These are phyloP conservation scores for Helostoma temminkii DNA, from an alignment of 2,797 vertebrate genomes.

Conservation along the genomic window DNA sequence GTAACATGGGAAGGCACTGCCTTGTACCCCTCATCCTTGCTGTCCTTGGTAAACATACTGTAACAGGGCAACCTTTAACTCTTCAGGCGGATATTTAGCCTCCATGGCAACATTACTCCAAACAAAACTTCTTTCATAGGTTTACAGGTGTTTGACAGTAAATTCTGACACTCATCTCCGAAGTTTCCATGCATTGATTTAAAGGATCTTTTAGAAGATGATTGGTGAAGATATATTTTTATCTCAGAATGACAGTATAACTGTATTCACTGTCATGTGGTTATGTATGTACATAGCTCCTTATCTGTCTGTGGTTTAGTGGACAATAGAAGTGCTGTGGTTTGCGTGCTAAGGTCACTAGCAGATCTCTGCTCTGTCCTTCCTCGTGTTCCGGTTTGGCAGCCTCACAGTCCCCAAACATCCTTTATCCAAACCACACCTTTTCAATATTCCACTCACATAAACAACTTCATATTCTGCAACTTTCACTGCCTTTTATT, in stretches of 20 bases:
- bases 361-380: constrained; percentile 78
- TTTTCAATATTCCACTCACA: constrained; percentile 47
- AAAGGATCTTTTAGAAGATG: constrained; percentile 8
- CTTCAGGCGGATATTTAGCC: constrained; percentile 63
- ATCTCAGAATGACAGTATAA: constrained; percentile 48
- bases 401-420: constrained; percentile 75
- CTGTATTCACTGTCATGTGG: constrained; percentile 51
- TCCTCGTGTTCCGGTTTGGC: constrained; percentile 81
- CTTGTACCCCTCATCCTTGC: constrained; percentile 31
- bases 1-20: constrained; percentile 48
- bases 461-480: constrained; percentile 32
- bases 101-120: constrained; percentile 40
- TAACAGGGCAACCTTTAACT: constrained; percentile 59
- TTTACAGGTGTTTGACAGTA: constrained; percentile 18
- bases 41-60: constrained; percentile 59
- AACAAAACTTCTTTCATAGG: constrained; percentile 22
- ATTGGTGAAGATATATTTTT: constrained; percentile 59
- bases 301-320: constrained; percentile 66
- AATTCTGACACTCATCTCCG: not conserved
- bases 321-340: constrained; percentile 74
- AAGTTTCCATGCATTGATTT: constrained; percentile 11
- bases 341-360: constrained; percentile 81
- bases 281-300: constrained; percentile 54
- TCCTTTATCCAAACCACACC: constrained; percentile 75
- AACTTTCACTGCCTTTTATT: constrained; percentile 45